phyloP scores from a whole-genome alignment of 1,140 invertebrate genomes.

The Mactra quadrangularis region DNA sequence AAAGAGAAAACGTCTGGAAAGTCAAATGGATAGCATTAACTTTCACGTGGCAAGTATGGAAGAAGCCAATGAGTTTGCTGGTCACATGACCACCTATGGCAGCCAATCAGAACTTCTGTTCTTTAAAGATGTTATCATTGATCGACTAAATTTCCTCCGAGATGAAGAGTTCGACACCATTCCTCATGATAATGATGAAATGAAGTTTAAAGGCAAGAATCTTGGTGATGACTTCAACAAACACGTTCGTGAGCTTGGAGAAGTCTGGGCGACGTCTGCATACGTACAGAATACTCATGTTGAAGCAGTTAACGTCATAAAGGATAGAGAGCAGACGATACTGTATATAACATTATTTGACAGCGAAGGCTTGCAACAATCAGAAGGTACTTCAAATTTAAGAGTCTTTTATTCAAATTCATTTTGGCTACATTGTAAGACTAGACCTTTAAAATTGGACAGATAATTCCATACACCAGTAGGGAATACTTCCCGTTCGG shows the following conservation, averaged over 20 bases:
- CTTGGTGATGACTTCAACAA: slow-evolving; percentile 61
- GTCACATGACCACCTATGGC: slow-evolving; percentile 47
- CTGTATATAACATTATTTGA: slow-evolving; percentile 58
- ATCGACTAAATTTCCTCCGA: slow-evolving; percentile 48
- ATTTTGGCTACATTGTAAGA: too few species aligned
- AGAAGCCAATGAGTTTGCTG: slow-evolving; percentile 52
- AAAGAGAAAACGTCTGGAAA: slow-evolving; percentile 54
- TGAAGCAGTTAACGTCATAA: slow-evolving; percentile 30
- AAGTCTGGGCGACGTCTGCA: slow-evolving; percentile 46
- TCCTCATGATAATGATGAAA: slow-evolving; percentile 60
- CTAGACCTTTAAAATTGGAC: too few species aligned
- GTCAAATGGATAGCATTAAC: slow-evolving; percentile 48
- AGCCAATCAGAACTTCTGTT: slow-evolving; percentile 53
- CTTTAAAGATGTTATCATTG: slow-evolving; percentile 51
- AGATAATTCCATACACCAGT: too few species aligned
- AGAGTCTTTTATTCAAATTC: too few species aligned
- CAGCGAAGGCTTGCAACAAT: slow-evolving; percentile 57
- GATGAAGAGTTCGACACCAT: slow-evolving; percentile 60
- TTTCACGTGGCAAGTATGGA: slow-evolving; percentile 56
- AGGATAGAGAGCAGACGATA: slow-evolving; percentile 46
- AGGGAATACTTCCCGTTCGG: too few species aligned
- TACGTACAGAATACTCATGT: slow-evolving; percentile 59
- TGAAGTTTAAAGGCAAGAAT: slow-evolving; percentile 47
- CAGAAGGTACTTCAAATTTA: slow-evolving; percentile 29
- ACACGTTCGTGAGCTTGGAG: slow-evolving; percentile 32